A percentile compares a stretch with the other conserved stretches of the same genome.
phyloP scores from a whole-genome alignment of 1,140 invertebrate genomes.

The Dinothrombium tinctorium region DNA sequence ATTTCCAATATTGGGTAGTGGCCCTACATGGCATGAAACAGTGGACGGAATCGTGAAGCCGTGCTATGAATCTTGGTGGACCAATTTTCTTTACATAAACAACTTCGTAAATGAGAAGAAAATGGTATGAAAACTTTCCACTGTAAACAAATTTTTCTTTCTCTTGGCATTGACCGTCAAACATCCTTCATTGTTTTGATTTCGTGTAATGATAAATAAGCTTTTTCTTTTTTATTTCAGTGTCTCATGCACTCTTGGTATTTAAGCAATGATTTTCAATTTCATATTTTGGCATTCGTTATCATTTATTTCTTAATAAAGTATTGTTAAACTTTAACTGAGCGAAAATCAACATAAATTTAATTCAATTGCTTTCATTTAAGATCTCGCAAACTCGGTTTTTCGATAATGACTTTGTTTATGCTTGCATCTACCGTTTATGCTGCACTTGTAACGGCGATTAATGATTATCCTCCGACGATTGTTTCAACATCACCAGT shows the following conservation, averaged over 20 bases:
- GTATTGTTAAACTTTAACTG: background rate
- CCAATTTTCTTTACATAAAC: slow-evolving; percentile 14
- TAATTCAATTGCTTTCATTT: background rate
- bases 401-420: background rate
- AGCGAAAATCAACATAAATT: background rate
- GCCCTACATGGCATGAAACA: slow-evolving; percentile 12
- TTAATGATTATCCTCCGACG: slow-evolving; percentile 7
- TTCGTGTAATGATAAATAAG: background rate
- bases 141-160: no score
- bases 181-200: no score
- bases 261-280: slow-evolving; percentile 3
- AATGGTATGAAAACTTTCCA: slow-evolving; percentile 7
- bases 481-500: slow-evolving; percentile 6
- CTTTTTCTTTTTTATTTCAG: background rate
- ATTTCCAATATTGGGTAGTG: slow-evolving; percentile 8
- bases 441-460: background rate
- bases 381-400: background rate
- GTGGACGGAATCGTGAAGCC: slow-evolving; percentile 4
- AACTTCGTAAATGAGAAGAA: slow-evolving; percentile 7
- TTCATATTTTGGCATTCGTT: slow-evolving; percentile 1
- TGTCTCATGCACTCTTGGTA: slow-evolving; percentile 7
- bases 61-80: slow-evolving; percentile 16
- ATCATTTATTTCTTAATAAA: background rate
- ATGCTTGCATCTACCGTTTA: background rate
- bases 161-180: no score